Evolutionary conservation across 2,113 vertebrate species (phyloP).

Genomic region (Callionymus lyra): DNA sequence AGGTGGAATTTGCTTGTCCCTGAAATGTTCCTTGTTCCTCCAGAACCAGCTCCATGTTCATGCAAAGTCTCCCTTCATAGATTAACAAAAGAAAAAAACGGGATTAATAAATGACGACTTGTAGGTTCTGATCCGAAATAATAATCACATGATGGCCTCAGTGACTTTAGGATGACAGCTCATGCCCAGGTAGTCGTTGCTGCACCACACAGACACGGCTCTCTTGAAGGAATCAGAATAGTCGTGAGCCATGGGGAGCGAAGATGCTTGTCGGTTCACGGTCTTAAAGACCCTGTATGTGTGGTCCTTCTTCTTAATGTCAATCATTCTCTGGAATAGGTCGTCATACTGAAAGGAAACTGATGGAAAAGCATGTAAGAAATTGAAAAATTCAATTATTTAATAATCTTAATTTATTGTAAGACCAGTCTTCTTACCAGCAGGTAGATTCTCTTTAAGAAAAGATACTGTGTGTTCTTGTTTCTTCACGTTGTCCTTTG

Average conservation of each 20-base stretch:
- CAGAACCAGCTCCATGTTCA: constrained; percentile 77
- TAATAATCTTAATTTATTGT: too few species aligned
- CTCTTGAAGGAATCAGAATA: constrained; percentile 65
- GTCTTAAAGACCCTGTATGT: constrained; percentile 89
- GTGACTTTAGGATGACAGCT: constrained; percentile 77
- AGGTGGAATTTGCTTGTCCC: constrained; percentile 86
- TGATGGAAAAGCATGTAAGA: too few species aligned
- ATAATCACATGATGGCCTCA: constrained; percentile 73
- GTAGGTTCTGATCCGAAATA: too few species aligned
- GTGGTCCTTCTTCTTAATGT: constrained; percentile 78
- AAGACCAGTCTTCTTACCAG: too few species aligned
- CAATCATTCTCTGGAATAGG: constrained; percentile 77
- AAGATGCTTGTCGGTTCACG: constrained; percentile 72
- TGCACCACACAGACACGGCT: constrained; percentile 87
- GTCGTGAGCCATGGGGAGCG: constrained; percentile 78
- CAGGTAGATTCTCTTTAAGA: too few species aligned
- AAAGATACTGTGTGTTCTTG: too few species aligned
- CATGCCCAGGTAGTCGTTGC: constrained; percentile 90
- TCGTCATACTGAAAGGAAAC: too few species aligned
- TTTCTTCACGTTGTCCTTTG: too few species aligned
- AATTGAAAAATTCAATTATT: too few species aligned
- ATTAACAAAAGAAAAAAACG: constrained; percentile 3
- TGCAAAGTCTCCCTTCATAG: constrained; percentile 68
- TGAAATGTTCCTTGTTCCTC: constrained; percentile 88
- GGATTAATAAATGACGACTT: not conserved